A percentile compares a stretch with the other conserved stretches of the same genome.
Evolutionary conservation across 2,888 invertebrate genomes (phyloP).

Genomic region (Ecliptopera silaceata): DNA sequence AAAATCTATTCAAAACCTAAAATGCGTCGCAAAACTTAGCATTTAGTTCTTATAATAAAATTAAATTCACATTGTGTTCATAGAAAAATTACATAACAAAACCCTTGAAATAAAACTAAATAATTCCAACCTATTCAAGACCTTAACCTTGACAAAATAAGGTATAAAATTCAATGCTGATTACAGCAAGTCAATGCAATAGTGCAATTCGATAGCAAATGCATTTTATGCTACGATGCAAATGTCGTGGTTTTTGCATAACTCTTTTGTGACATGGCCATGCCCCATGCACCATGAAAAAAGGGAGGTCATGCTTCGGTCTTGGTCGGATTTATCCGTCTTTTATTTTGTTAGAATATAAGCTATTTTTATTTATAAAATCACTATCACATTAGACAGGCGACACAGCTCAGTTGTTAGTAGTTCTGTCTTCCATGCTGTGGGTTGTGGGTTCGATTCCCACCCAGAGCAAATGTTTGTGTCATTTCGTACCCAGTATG

Average conservation of each 20-base stretch:
- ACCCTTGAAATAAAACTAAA: constrained; percentile 3
- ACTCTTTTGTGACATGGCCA: constrained; percentile 57
- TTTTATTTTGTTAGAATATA: background rate
- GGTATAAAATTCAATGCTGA: constrained; percentile 16
- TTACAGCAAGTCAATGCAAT: constrained; percentile 12
- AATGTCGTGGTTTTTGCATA: constrained; percentile 51
- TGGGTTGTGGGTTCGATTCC: too few species aligned
- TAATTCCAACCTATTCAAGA: background rate
- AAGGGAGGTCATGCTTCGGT: background rate
- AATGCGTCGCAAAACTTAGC: background rate
- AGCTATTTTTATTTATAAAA: too few species aligned
- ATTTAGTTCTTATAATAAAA: constrained; percentile 6
- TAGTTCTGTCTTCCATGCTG: too few species aligned
- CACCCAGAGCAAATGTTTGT: too few species aligned
- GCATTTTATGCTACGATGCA: constrained; percentile 38
- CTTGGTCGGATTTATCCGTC: constrained; percentile 3
- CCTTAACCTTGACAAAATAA: constrained; percentile 9
- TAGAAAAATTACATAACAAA: constrained; percentile 14
- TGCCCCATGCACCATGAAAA: constrained; percentile 40
- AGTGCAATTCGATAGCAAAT: constrained; percentile 26
- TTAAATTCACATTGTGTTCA: background rate
- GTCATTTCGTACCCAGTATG: too few species aligned
- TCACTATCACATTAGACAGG: too few species aligned
- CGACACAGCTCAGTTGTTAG: too few species aligned
- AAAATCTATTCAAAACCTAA: constrained; percentile 14